Evolutionary conservation across 2,113 vertebrate species (phyloP).

Genomic region (Paraplagusia blochii): DNA sequence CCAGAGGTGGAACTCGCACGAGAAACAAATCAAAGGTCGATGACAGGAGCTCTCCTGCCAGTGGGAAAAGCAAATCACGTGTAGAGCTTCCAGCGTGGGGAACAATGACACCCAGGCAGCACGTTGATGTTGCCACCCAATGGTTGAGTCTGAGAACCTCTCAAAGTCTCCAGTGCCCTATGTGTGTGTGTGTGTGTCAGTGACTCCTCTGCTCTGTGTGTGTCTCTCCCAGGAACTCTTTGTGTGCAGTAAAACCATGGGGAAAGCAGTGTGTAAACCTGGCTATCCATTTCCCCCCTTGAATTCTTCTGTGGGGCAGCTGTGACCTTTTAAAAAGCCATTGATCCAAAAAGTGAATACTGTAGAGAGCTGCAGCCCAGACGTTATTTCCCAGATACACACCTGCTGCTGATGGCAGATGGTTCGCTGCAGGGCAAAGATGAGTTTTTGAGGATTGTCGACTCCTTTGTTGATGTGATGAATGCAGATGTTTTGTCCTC

Average conservation of each 20-base stretch:
- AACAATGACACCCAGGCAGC: conserved; percentile 57
- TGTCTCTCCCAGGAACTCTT: conserved; percentile 50
- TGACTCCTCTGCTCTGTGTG: conserved; percentile 19
- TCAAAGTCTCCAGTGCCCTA: conserved; percentile 22
- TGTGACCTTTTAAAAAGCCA: conserved; percentile 65
- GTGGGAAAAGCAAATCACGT: conserved; percentile 70
- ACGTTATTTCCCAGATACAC: conserved; percentile 56
- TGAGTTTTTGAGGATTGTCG: conserved; percentile 40
- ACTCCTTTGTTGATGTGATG: conserved; percentile 53
- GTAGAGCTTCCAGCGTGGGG: conserved; percentile 49
- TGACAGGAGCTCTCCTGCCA: conserved; percentile 52
- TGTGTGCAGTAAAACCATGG: conserved; percentile 44
- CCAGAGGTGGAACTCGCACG: conserved; percentile 47
- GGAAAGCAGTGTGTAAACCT: conserved; percentile 47
- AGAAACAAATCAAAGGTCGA: conserved; percentile 64
- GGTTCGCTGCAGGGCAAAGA: conserved; percentile 55
- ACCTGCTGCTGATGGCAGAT: conserved; percentile 66
- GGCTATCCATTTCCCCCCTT: conserved; percentile 29
- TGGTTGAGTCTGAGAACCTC: conserved; percentile 27
- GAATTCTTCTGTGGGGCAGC: conserved; percentile 38
- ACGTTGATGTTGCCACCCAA: conserved; percentile 36
- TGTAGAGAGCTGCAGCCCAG: conserved; percentile 34
- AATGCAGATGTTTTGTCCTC: conserved; percentile 57
- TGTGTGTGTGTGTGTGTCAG: conserved; percentile 2
- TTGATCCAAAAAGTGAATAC: conserved; percentile 53